These are phyloP conservation scores for Hippocampus kuda DNA, from an alignment of 2,797 vertebrate genomes.

Conservation along the genomic window DNA sequence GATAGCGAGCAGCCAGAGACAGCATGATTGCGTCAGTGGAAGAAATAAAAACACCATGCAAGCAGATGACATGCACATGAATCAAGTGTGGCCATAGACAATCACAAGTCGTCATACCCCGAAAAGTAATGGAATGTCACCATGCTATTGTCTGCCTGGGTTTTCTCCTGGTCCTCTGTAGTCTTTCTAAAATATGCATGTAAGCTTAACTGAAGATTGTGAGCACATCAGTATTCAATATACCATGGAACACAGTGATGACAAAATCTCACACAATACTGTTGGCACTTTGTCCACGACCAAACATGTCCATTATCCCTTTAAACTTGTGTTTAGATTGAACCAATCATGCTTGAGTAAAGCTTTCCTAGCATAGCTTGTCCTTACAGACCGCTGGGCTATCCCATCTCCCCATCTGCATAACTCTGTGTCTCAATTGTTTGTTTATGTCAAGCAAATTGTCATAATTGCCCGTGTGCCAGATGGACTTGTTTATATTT, in stretches of 20 bases:
- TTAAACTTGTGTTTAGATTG: slow-evolving; percentile 1
- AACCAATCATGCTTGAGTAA: not conserved
- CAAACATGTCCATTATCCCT: not conserved
- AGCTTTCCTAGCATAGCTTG: not conserved
- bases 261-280: not conserved
- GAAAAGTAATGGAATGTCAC: no score
- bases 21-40: no score
- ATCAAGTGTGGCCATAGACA: no score
- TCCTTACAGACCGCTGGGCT: not conserved
- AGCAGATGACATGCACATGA: no score
- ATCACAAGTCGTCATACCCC: no score
- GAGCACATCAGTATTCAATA: not conserved
- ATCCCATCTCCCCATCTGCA: slow-evolving; percentile 18
- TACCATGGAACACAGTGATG: not conserved
- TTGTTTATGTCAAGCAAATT: slow-evolving; percentile 47
- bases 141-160: no score
- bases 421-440: slow-evolving; percentile 24
- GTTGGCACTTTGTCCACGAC: not conserved
- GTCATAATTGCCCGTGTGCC: slow-evolving; percentile 42
- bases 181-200: not conserved
- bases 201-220: not conserved
- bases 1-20: no score
- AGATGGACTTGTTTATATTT: slow-evolving; percentile 34
- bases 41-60: no score
- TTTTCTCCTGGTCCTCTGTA: no score